phyloP scores from a whole-genome alignment of 2,113 vertebrate genomes.

The Sigmodon hispidus region DNA sequence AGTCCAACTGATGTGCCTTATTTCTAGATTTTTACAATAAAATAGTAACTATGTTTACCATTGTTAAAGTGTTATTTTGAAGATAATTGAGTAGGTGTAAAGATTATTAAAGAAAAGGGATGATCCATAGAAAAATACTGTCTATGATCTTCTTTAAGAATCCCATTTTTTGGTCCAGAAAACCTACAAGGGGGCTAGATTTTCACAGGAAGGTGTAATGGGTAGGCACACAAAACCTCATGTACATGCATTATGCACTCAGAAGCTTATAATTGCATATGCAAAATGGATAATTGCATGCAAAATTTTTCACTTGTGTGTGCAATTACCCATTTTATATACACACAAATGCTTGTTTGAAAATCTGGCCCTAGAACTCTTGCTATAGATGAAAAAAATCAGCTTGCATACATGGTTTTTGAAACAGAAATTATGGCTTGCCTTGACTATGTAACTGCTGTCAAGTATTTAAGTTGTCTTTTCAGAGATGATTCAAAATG shows the following conservation, averaged over 20 bases:
- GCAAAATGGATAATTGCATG: constrained; percentile 72
- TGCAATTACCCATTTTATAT: constrained; percentile 66
- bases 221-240: constrained; percentile 67
- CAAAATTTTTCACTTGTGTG: constrained; percentile 66
- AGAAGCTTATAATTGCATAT: constrained; percentile 45
- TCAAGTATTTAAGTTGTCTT: constrained; percentile 55
- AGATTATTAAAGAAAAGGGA: constrained; percentile 52
- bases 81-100: constrained; percentile 42
- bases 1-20: constrained; percentile 30
- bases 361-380: constrained; percentile 70
- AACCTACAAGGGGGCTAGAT: constrained; percentile 51
- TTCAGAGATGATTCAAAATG: constrained; percentile 43
- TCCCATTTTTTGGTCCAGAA: constrained; percentile 38
- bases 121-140: neutral
- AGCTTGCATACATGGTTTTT: constrained; percentile 77
- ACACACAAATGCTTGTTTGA: constrained; percentile 68
- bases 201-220: constrained; percentile 71
- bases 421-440: constrained; percentile 75
- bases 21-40: constrained; percentile 56
- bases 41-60: neutral
- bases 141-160: constrained; percentile 34
- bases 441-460: constrained; percentile 67
- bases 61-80: no score
- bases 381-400: constrained; percentile 61
- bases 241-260: constrained; percentile 61